phyloP scores from a whole-genome alignment of 2,797 vertebrate genomes.

The Ceryle rudis region DNA sequence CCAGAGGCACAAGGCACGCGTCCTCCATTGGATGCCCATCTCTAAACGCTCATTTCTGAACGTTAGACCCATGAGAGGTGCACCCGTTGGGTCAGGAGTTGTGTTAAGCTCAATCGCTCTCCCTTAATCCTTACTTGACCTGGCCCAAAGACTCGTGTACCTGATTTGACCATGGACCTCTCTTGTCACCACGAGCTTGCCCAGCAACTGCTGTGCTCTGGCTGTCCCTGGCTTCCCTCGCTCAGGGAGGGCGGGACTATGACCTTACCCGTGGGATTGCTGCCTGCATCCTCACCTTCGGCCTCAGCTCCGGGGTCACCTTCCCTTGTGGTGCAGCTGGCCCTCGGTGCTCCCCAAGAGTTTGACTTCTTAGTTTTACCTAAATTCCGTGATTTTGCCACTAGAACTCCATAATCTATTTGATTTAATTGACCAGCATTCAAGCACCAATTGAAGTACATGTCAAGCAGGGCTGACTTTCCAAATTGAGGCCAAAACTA shows the following conservation, averaged over 20 bases:
- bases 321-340: not conserved
- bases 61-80: too few species aligned
- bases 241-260: not conserved
- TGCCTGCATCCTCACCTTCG: not conserved
- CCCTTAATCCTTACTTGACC: not conserved
- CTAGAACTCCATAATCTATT: not conserved
- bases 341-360: not conserved
- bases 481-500: not conserved
- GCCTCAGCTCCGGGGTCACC: not conserved
- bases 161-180: not conserved
- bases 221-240: not conserved
- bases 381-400: not conserved
- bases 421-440: not conserved
- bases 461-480: not conserved
- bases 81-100: not conserved
- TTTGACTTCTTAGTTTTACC: not conserved
- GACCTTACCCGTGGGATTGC: too few species aligned
- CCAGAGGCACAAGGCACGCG: accelerated
- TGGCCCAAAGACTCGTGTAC: not conserved
- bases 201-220: not conserved
- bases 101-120: not conserved
- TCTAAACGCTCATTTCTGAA: not conserved
- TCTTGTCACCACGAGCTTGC: accelerated
- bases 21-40: not conserved
- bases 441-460: not conserved